These are phyloP conservation scores for Lepus townsendii DNA, from an alignment of 2,797 vertebrate genomes.

Conservation along the genomic window DNA sequence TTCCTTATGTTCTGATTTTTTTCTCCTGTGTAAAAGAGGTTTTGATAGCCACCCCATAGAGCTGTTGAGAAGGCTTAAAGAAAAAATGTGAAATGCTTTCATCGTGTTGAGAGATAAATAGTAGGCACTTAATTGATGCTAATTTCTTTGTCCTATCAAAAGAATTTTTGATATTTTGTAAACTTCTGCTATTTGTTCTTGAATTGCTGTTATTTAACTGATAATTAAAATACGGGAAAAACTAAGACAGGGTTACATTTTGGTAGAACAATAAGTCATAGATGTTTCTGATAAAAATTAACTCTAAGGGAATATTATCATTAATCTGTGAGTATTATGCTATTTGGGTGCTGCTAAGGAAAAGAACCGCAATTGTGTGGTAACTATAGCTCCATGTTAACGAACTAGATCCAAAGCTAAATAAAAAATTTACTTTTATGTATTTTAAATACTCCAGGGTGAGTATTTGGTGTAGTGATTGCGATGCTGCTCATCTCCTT, in stretches of 20 bases:
- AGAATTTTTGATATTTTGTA: conserved; percentile 4
- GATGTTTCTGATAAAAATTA: conserved; percentile 22
- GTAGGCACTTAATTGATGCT: background rate
- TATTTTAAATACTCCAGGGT: no score
- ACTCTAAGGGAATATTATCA: background rate
- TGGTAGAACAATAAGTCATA: background rate
- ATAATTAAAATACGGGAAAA: conserved; percentile 7
- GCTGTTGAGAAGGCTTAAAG: background rate
- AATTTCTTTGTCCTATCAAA: background rate
- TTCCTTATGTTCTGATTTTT: background rate
- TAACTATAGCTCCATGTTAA: background rate
- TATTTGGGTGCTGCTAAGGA: background rate
- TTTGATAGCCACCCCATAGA: background rate
- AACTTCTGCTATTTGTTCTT: conserved; percentile 28
- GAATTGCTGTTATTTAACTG: conserved; percentile 35
- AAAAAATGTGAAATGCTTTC: background rate
- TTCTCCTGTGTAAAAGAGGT: background rate
- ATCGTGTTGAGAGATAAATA: background rate
- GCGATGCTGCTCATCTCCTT: no score
- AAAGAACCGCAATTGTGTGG: background rate
- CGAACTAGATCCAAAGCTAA: conserved; percentile 29
- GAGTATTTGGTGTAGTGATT: no score
- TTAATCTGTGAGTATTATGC: background rate
- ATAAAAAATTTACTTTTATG: background rate
- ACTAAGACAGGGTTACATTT: background rate